Conservation (phyloP, 2,797 vertebrate species). For the Dipus sagitta region DNA sequence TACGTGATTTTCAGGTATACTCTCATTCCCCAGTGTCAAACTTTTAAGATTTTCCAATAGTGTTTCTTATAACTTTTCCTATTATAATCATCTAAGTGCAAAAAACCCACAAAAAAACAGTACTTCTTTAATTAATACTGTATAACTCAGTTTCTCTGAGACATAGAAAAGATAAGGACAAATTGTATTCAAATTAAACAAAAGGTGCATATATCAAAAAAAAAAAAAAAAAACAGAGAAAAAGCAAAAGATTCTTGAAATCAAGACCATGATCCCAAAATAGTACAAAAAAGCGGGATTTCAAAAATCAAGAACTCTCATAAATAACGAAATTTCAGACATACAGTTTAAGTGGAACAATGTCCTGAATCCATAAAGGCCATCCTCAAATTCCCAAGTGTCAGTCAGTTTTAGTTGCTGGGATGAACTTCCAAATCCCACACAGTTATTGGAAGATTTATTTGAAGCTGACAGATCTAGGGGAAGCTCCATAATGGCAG, state of each 20-base stretch:
- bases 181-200: neutral
- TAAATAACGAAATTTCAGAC: neutral
- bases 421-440: too few relatives aligned
- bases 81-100: neutral
- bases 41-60: constrained; percentile 4
- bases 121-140: neutral
- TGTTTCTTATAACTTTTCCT: neutral
- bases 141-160: constrained; percentile 6
- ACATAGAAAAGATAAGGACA: neutral
- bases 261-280: neutral
- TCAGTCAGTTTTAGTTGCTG: too few relatives aligned
- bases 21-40: neutral
- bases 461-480: too few relatives aligned
- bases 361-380: neutral
- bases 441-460: too few relatives aligned
- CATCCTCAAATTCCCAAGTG: neutral
- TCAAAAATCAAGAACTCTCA: neutral
- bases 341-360: neutral
- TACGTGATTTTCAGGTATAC: neutral
- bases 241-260: constrained; percentile 12
- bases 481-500: too few relatives aligned
- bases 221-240: neutral
- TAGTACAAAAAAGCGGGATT: neutral
- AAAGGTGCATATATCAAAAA: neutral
- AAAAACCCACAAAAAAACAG: neutral